phyloP scores from a whole-genome alignment of 1,140 invertebrate genomes.

The Drosophila subobscura region DNA sequence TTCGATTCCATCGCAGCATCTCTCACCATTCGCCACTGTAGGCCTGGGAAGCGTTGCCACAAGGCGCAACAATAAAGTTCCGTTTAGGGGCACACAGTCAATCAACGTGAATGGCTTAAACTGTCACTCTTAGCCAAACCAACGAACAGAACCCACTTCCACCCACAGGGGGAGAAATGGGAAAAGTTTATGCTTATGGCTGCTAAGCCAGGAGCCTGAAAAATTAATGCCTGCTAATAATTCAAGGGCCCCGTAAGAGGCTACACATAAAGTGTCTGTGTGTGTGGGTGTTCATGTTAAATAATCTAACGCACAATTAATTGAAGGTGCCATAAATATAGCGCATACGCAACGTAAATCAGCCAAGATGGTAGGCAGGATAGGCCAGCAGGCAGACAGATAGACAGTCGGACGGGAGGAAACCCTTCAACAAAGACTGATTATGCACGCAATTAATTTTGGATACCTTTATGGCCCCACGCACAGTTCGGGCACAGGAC shows the following conservation, averaged over 20 bases:
- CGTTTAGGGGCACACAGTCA: conserved; percentile 28
- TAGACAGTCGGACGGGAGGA: too few relatives aligned
- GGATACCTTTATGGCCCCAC: conserved; percentile 62
- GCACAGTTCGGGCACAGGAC: conserved; percentile 1
- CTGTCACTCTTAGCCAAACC: conserved; percentile 30
- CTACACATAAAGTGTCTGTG: conserved; percentile 36
- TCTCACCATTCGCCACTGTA: neutral
- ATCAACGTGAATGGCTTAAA: conserved; percentile 46
- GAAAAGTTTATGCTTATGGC: conserved; percentile 41
- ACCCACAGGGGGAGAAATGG: conserved; percentile 1
- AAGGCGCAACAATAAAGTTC: conserved; percentile 5
- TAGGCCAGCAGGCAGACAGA: neutral
- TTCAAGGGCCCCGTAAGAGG: conserved; percentile 46
- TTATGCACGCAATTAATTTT: conserved; percentile 78
- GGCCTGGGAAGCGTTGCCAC: neutral
- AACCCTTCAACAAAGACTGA: conserved; percentile 34
- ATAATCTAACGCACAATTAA: conserved; percentile 79
- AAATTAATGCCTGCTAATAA: conserved; percentile 78
- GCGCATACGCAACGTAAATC: conserved; percentile 75
- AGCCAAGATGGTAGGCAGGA: conserved; percentile 25
- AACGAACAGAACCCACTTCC: conserved; percentile 6
- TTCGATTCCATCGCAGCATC: conserved; percentile 10
- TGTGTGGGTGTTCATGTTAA: conserved; percentile 29
- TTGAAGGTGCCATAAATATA: conserved; percentile 80
- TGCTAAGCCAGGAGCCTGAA: conserved; percentile 33